Evolutionary conservation across 2,888 invertebrate species (phyloP).

Genomic region (Caradrina kadenii): DNA sequence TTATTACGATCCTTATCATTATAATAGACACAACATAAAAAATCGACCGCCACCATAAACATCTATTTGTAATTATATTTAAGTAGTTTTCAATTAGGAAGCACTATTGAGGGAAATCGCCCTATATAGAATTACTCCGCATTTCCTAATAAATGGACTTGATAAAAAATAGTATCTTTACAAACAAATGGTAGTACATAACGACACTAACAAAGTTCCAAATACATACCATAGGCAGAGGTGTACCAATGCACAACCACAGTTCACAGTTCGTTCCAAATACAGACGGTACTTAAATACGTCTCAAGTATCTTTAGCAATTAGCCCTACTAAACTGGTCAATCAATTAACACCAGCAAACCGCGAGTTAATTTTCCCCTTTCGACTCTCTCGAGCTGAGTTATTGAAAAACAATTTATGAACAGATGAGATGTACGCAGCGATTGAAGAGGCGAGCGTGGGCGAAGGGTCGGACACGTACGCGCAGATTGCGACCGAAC

Average conservation of each 20-base stretch:
- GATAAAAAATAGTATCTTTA: not conserved
- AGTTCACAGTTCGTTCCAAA: not conserved
- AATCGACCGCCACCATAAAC: conserved; percentile 8
- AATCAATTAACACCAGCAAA: not conserved
- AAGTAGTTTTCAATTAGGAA: not conserved
- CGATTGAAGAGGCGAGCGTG: conserved; percentile 94
- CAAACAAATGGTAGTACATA: too few species aligned
- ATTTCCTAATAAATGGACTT: too few species aligned
- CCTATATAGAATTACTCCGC: not conserved
- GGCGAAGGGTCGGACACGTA: conserved; percentile 96
- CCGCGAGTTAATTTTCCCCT: not conserved
- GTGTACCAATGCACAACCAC: too few species aligned
- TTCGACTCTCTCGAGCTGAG: not conserved
- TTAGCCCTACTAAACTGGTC: not conserved
- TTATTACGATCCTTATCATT: conserved; percentile 35
- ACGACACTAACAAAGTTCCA: too few species aligned
- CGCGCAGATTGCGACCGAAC: conserved; percentile 93
- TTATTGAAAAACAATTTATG: not conserved
- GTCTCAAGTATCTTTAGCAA: not conserved
- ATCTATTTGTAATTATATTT: not conserved
- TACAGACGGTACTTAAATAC: not conserved
- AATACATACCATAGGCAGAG: too few species aligned
- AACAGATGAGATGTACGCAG: conserved; percentile 97
- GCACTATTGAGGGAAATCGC: not conserved
- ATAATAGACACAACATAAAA: conserved; percentile 29